These are phyloP conservation scores for Gallinago paraguaiae DNA, from an alignment of 2,113 vertebrate species.

Conservation along the genomic window DNA sequence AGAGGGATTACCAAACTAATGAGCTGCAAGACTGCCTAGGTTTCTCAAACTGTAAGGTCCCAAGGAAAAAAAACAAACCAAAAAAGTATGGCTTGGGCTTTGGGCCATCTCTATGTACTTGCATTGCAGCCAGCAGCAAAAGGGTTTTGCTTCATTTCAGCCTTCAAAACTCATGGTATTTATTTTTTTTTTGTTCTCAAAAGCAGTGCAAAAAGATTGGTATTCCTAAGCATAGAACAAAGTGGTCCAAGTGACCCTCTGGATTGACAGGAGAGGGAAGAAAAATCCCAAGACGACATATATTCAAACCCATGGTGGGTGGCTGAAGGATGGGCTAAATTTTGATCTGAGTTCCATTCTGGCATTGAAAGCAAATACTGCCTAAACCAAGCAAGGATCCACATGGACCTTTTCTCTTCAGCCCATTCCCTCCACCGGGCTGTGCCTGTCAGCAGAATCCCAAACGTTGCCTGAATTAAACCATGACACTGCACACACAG, in stretches of 20 bases:
- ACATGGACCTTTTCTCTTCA: background rate
- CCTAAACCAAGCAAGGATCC: background rate
- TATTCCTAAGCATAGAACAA: background rate
- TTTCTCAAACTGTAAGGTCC: background rate
- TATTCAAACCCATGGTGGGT: background rate
- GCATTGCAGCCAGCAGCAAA: background rate
- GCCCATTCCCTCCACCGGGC: background rate
- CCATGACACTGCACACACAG: background rate
- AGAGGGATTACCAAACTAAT: slow-evolving; percentile 9
- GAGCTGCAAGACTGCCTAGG: background rate
- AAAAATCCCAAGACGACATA: background rate
- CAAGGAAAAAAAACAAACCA: background rate
- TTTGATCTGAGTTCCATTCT: background rate
- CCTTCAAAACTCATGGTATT: background rate
- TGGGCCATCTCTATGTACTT: background rate
- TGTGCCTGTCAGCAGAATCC: background rate
- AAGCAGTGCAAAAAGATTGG: background rate
- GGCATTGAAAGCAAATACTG: background rate
- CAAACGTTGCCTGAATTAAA: background rate
- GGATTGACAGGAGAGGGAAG: background rate
- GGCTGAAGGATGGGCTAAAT: background rate
- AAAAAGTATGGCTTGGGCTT: background rate
- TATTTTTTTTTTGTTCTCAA: background rate
- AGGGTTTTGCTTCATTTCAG: slow-evolving; percentile 41
- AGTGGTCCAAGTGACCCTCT: background rate